phyloP scores from a whole-genome alignment of 2,888 invertebrate species.

The Oscheius onirici region DNA sequence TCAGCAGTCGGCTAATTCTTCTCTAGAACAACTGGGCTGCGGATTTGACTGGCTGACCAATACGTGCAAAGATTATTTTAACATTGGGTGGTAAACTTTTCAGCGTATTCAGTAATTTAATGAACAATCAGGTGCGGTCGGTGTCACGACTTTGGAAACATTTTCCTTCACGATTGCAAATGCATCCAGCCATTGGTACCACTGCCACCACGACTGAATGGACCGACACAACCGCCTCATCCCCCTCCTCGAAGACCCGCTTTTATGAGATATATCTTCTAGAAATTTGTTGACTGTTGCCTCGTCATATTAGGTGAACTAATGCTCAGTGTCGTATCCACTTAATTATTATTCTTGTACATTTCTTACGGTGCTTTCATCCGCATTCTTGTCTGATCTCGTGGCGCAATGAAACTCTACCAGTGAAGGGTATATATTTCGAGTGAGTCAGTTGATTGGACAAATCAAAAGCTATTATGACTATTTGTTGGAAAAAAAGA shows the following conservation, averaged over 20 bases:
- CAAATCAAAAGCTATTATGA: no score
- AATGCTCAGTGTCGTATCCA: constrained; percentile 11
- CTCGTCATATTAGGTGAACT: background rate
- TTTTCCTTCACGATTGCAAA: constrained; percentile 69
- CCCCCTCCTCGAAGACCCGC: background rate
- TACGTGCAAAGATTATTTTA: constrained; percentile 66
- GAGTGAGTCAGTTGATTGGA: no score
- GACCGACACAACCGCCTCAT: constrained; percentile 10
- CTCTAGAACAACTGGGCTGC: constrained; percentile 66
- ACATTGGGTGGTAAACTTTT: constrained; percentile 44
- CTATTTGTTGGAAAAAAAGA: no score
- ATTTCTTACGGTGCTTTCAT: constrained; percentile 25
- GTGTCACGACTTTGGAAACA: constrained; percentile 67
- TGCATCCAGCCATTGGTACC: constrained; percentile 55
- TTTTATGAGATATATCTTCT: constrained; percentile 10
- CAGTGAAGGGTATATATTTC: no score
- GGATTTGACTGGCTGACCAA: constrained; percentile 66
- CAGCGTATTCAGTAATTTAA: background rate
- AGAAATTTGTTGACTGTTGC: constrained; percentile 6
- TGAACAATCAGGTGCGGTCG: constrained; percentile 54
- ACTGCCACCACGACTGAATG: constrained; percentile 35
- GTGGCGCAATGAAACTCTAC: constrained; percentile 15
- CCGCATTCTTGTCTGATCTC: constrained; percentile 28
- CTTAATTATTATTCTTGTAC: constrained; percentile 17
- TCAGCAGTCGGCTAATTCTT: constrained; percentile 35